Evolutionary conservation across 2,113 vertebrate genomes (phyloP).

Genomic region (Corvus moneduloides): DNA sequence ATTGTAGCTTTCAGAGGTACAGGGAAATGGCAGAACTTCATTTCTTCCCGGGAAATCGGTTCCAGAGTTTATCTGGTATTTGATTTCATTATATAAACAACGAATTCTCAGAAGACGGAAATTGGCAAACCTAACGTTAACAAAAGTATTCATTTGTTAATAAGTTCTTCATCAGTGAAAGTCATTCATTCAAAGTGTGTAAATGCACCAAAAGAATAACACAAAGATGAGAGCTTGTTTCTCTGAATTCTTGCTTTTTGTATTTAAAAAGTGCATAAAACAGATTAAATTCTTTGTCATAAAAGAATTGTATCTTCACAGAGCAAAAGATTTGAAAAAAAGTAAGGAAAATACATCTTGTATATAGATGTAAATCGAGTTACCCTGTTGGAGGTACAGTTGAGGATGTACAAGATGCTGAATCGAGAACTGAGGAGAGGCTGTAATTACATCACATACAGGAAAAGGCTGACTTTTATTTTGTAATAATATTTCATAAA

Average conservation of each 20-base stretch:
- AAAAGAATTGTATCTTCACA: not conserved
- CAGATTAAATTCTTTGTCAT: not conserved
- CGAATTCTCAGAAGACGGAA: not conserved
- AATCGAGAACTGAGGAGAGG: not conserved
- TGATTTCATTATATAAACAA: not conserved
- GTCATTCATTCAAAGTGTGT: not conserved
- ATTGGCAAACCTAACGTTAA: not conserved
- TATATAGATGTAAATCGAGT: not conserved
- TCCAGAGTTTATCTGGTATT: not conserved
- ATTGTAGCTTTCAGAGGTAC: not conserved
- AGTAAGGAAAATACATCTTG: not conserved
- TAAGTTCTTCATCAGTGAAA: not conserved
- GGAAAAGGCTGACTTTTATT: not conserved
- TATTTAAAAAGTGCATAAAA: not conserved
- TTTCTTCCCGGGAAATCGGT: not conserved
- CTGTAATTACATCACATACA: not conserved
- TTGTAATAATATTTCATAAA: not conserved
- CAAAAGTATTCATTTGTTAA: not conserved
- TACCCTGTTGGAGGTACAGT: not conserved
- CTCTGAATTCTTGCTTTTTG: not conserved
- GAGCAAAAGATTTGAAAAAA: not conserved
- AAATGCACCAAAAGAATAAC: not conserved
- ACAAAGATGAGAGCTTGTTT: not conserved
- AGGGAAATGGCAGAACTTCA: not conserved
- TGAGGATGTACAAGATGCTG: not conserved